Base-by-base conservation (phyloP, 2,888 invertebrate genomes). In the Helobdella robusta region DNA sequence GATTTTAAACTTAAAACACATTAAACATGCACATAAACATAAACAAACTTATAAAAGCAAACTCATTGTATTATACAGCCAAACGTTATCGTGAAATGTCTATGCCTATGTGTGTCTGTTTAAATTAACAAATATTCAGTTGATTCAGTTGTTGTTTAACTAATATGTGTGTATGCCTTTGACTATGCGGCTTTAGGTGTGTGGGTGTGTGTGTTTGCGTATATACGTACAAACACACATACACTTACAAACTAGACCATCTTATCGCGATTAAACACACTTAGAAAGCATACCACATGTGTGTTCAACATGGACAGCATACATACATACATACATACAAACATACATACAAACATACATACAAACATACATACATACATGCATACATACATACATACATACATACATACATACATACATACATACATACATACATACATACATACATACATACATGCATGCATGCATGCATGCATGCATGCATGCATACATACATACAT, bases 341-440 rank as follows among this genome's bases (percentile, higher is more conserved):
- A 25, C 54, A 54, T 32, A 54, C 54, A 54, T 32, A 54, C 8
- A 54, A 28, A 54, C 54, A 54, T 32, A 54, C 54, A 54, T 32
- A 54, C 54, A 54, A 28, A 54, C 54, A 54, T 32, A 54, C 54
- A 54, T 32, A 54, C 54, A 54, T 32, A 54, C 54, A 54, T 32
- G 32, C 54, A 54, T 32, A 54, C 54, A 54, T 32, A 54, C 54
- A 54, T 32, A 54, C 54, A 54, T 32, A 54, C 54, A 54, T 32
- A 54, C 54, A 54, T 32, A 54, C 54, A 54, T 32, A 54, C 54
- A 54, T 32, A 54, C 54, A 54, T 32, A 54, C 54, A 54, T 32
- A 54, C 54, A 54, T 32, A 54, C 54, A 54, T 32, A 54, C 54
- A 54, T 23, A 54, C 54, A 54, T 32, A 54, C 54, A 54, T 32